Base-by-base conservation (phyloP, 2,888 invertebrate genomes). In the Eupithecia vulgata region DNA sequence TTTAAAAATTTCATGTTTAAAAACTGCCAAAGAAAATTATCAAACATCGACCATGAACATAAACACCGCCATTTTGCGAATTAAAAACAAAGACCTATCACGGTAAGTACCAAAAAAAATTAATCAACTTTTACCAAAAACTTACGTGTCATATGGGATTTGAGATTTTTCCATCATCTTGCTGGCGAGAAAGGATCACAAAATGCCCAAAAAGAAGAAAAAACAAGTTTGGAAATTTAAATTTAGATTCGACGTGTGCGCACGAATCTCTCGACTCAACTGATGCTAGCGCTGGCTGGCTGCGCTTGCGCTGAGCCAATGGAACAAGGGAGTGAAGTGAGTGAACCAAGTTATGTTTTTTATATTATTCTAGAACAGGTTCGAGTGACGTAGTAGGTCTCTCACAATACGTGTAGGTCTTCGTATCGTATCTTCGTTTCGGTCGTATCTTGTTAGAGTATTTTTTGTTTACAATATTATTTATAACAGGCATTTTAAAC, bases 121-220 rank as follows among this genome's bases (percentile, higher is more conserved):
- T 1, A 21, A 21, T 52, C 52, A 21, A 21, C 21, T 12, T 12
- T 12, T 21, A 34, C 6, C 8, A 61, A 62, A 62, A 17, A 77
- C 79, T 79, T 71, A 79, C 79, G 76, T 78, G 45, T 79, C 78
- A 37, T 79, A 79, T 0, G 79, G 79, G 15, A 79, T 66, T 21
- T 65, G 59, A 1, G 71, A 68, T 13, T 79, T 79, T 42, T 78
- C 76, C 76, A 76, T 68, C 76, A 78, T 79, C 8, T 65, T 66
- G 59, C 17, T 35, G 71, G 45, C 65, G 52, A 61, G 40, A 70
- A 42, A 67, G 6, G 7, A 37, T 62, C 62, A 52, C 61, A 52
- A 30, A 62, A 61, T 48, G 48, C 25, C 25, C 34, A 62, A 57
- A 34, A 70, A 71, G 71, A 57, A 64, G 48, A 7, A 69, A 42